phyloP scores from a whole-genome alignment of 2,797 vertebrate species.

The Erpetoichthys calabaricus region DNA sequence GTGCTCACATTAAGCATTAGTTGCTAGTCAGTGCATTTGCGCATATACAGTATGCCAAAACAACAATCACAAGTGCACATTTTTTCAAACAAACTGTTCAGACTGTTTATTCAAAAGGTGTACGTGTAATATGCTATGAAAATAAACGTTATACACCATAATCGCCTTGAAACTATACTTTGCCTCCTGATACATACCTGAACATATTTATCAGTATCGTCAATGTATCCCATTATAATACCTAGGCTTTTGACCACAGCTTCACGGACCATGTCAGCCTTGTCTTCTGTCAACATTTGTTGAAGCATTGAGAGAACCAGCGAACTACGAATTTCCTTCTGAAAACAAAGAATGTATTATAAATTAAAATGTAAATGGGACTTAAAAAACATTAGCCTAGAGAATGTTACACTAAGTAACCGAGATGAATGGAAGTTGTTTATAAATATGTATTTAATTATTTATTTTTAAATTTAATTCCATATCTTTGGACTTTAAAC shows the following conservation, averaged over 20 bases:
- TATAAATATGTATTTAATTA: too few relatives aligned
- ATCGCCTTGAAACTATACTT: background rate
- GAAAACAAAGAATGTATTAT: conserved; percentile 22
- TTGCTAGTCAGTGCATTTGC: too few relatives aligned
- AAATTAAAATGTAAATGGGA: too few relatives aligned
- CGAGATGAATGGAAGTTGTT: too few relatives aligned
- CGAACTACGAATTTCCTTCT: conserved; percentile 97
- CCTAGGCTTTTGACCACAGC: conserved; percentile 95
- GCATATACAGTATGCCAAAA: too few relatives aligned
- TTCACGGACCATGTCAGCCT: conserved; percentile 94
- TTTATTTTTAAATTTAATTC: too few relatives aligned
- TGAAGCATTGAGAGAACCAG: conserved; percentile 95
- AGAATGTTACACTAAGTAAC: too few relatives aligned
- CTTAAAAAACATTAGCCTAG: too few relatives aligned
- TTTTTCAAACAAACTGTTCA: too few relatives aligned
- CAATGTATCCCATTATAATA: conserved; percentile 95
- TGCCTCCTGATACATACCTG: conserved; percentile 52
- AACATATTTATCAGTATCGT: conserved; percentile 91
- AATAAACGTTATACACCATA: background rate
- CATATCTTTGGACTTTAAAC: too few relatives aligned
- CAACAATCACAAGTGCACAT: too few relatives aligned
- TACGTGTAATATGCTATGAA: background rate
- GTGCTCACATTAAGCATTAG: too few relatives aligned
- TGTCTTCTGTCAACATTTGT: conserved; percentile 96
- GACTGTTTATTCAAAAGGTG: background rate